Evolutionary conservation across 1,140 invertebrate genomes (phyloP).

Genomic region (Proales similis): DNA sequence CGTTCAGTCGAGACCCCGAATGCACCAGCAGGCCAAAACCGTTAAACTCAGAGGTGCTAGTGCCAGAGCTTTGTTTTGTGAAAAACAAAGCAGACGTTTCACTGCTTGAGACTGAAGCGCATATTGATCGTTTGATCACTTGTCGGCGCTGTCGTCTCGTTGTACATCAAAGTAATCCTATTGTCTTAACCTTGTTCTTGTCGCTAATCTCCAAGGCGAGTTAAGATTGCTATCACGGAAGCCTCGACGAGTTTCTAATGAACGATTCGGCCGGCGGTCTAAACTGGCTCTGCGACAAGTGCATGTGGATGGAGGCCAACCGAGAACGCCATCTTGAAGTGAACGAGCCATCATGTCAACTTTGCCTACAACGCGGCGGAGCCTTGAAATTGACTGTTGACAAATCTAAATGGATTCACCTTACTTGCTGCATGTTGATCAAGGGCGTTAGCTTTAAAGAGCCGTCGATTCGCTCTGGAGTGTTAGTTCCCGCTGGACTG

Average conservation of each 20-base stretch:
- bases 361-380: constrained; percentile 60
- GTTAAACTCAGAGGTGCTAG: constrained; percentile 44
- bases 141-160: constrained; percentile 52
- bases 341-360: constrained; percentile 46
- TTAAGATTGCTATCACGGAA: constrained; percentile 34
- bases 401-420: constrained; percentile 55
- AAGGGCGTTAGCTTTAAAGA: constrained; percentile 49
- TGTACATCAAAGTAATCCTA: constrained; percentile 53
- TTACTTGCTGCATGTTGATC: constrained; percentile 56
- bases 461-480: not conserved
- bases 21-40: constrained; percentile 38
- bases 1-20: constrained; percentile 38
- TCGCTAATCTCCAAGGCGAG: no score
- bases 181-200: not conserved
- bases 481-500: not conserved
- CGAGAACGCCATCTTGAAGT: constrained; percentile 40
- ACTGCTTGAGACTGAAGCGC: constrained; percentile 45
- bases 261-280: constrained; percentile 40
- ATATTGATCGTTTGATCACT: constrained; percentile 45
- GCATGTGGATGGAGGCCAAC: constrained; percentile 44
- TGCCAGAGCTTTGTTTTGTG: constrained; percentile 48
- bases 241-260: not conserved
- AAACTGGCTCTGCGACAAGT: constrained; percentile 57
- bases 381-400: constrained; percentile 59
- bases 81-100: constrained; percentile 44